Percentiles rank a stretch among this genome's conserved stretches.
Evolutionary conservation across 37 sponge, comb jelly and placozoan species (phyloP).

Genomic region (Oscarella lobularis): DNA sequence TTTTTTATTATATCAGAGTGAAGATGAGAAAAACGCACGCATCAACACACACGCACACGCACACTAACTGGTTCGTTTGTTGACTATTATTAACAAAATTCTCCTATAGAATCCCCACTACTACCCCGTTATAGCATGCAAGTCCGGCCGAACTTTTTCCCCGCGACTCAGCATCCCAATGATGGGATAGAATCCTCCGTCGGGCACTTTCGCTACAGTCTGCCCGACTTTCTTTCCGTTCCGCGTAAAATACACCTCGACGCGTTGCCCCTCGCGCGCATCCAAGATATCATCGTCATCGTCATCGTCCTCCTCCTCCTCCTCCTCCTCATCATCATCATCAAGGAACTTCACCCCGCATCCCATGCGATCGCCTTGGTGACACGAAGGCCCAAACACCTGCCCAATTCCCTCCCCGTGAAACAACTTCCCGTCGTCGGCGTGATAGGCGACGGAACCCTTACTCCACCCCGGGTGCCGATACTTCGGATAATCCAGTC

Average conservation of each 20-base stretch:
- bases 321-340: neutral
- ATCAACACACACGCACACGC: too few species aligned
- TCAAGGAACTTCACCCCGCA: slow-evolving; percentile 3
- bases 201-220: slow-evolving; percentile 31
- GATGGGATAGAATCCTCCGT: slow-evolving; percentile 67
- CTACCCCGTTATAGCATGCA: slow-evolving; percentile 42
- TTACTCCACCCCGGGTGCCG: slow-evolving; percentile 26
- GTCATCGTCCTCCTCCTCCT: neutral
- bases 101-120: too few species aligned
- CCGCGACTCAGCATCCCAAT: slow-evolving; percentile 61
- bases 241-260: slow-evolving; percentile 62
- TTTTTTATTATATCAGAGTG: too few species aligned
- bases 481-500: slow-evolving; percentile 39
- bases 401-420: slow-evolving; percentile 2
- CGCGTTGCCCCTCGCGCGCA: neutral
- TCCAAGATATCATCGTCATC: neutral
- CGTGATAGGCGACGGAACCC: slow-evolving; percentile 6
- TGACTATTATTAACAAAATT: too few species aligned
- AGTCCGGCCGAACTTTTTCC: slow-evolving; percentile 29
- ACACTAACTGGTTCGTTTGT: too few species aligned
- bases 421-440: slow-evolving; percentile 11
- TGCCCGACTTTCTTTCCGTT: slow-evolving; percentile 58
- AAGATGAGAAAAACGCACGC: too few species aligned
- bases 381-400: slow-evolving; percentile 1
- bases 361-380: slow-evolving; percentile 10